Evolutionary conservation across 2,888 invertebrate species (phyloP).

Genomic region (Poecilobothrus nobilitatus): DNA sequence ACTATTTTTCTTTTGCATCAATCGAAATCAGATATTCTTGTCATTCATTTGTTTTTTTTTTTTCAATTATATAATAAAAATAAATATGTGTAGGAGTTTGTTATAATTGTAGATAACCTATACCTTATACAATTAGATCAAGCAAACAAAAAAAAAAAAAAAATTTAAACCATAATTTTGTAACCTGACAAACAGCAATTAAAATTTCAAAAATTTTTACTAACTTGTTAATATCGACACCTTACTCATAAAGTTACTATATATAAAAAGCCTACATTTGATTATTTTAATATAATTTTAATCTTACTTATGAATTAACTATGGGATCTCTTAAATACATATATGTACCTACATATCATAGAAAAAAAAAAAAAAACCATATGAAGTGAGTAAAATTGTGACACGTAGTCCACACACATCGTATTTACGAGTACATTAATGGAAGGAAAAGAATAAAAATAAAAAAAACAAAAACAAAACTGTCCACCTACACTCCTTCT

Average conservation of each 20-base stretch:
- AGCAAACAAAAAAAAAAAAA: not conserved
- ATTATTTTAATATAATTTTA: not conserved
- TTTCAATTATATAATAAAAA: not conserved
- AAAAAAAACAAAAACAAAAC: not conserved
- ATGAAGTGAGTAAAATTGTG: not conserved
- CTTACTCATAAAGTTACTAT: not conserved
- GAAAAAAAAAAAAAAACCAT: not conserved
- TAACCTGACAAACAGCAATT: not conserved
- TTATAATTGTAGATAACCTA: too few relatives aligned
- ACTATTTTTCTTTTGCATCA: too few relatives aligned
- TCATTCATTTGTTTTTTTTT: not conserved
- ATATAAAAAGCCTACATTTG: not conserved
- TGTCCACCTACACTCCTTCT: not conserved
- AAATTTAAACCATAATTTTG: not conserved
- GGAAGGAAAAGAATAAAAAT: not conserved
- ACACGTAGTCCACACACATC: not conserved
- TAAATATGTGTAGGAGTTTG: not conserved
- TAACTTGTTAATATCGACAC: not conserved
- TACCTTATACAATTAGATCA: too few relatives aligned
- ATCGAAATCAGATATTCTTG: too few relatives aligned
- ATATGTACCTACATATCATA: too few relatives aligned
- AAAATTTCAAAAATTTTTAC: not conserved
- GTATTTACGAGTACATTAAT: not conserved
- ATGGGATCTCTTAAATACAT: too few relatives aligned
- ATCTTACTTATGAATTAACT: not conserved